Evolutionary conservation across 1,140 invertebrate genomes (phyloP), one percentile per base, ranked within the genome.

Genomic region (Meteorus sp.): DNA sequence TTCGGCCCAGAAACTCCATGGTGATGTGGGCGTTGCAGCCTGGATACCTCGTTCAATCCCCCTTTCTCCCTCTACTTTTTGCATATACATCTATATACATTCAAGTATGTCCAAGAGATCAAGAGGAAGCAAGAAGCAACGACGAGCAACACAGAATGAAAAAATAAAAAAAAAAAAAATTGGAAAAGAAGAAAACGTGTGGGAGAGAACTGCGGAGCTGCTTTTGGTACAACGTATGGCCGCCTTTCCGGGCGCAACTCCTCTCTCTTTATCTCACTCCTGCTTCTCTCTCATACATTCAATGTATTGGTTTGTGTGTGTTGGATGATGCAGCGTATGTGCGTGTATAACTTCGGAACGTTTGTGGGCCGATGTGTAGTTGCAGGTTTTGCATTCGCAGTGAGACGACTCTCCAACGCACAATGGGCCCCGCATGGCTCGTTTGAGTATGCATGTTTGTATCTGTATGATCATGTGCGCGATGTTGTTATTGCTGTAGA

Each of bases 1-100:
- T 73, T 73, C 71, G 70, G 68, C 70, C 71, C 71, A 73, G 71
- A 71, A 73, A 71, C 63, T 47, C 35, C 37, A 17, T 17, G 52
- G 68, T 67, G n/a, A n/a, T n/a, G 70, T 70, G 64, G 70, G 70
- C 68, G 70, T 70, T 67, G 47, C 52, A 65, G 64, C 67, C 65
- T 71, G 69, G 69, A 71, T 69, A 71, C 66, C 65, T 71, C 63
- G 60, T 69, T 71, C 68, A 59, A 68, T 65, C 62, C 64, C 25
- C 29, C 23, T 20, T 23, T n/a, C 9, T 20, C 44, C 11, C 19
- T n/a, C 20, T 11, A 22, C 15, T 17, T 17, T 8, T 43, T 3
- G 19, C 9, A n/a, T n/a, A n/a, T n/a, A n/a, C n/a, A n/a, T n/a
- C n/a, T n/a, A n/a, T n/a, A n/a, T n/a, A n/a, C n/a, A n/a, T n/a